Evolutionary conservation across 2,113 vertebrate genomes (phyloP).

Genomic region (Elanoides forficatus): DNA sequence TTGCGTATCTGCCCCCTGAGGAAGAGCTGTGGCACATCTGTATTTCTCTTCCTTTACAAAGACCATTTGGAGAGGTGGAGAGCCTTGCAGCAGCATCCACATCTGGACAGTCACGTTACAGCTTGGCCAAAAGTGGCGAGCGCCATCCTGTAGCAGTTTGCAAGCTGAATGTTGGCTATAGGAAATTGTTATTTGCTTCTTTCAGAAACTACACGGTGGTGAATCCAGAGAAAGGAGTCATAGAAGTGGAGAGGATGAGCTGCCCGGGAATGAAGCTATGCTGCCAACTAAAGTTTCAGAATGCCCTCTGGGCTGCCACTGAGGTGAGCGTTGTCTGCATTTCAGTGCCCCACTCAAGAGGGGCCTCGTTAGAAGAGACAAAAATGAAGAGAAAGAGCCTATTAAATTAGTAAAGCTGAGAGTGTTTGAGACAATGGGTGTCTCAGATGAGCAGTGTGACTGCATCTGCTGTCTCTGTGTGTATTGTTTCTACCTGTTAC

Average conservation of each 20-base stretch:
- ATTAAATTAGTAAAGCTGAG: neutral
- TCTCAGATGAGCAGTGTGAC: neutral
- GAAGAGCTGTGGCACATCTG: neutral
- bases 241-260: constrained; percentile 88
- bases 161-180: neutral
- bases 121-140: neutral
- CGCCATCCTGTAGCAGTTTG: accelerated
- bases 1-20: neutral
- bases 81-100: neutral
- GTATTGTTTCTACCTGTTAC: neutral
- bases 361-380: neutral
- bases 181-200: neutral
- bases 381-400: neutral
- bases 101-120: neutral
- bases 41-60: neutral
- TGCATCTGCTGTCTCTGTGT: neutral
- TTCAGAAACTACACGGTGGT: constrained; percentile 93
- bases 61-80: neutral
- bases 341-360: neutral
- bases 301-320: constrained; percentile 88
- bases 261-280: constrained; percentile 87
- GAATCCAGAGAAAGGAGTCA: constrained; percentile 87
- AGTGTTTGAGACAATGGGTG: neutral
- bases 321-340: constrained; percentile 73
- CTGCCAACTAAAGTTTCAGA: constrained; percentile 90